A percentile compares a stretch with the other conserved stretches of the same genome.
These are phyloP conservation scores for Diphyllodes magnificus DNA, from an alignment of 2,113 vertebrate species.

Conservation along the genomic window DNA sequence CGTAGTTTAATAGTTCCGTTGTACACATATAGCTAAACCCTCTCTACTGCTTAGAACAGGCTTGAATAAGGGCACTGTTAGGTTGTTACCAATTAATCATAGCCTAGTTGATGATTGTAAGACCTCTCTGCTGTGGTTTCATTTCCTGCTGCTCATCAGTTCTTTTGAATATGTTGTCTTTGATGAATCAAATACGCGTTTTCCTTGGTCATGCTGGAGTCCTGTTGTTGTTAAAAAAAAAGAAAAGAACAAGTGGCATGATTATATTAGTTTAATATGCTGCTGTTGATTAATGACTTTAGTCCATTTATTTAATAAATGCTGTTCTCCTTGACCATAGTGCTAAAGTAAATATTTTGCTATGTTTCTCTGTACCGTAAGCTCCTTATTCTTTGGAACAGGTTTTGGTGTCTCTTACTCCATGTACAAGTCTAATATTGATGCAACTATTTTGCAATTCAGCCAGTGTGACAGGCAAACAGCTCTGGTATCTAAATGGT, in stretches of 20 bases:
- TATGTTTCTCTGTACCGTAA: not conserved
- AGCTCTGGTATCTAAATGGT: not conserved
- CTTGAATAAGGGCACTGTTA: not conserved
- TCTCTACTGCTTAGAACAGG: not conserved
- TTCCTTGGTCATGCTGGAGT: not conserved
- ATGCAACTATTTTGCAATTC: not conserved
- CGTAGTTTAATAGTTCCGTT: not conserved
- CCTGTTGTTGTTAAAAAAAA: not conserved
- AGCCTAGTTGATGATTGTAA: not conserved
- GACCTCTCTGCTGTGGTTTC: not conserved
- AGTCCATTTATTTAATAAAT: slow-evolving; percentile 13
- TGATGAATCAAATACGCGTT: not conserved
- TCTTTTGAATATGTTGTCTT: not conserved
- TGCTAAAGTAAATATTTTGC: slow-evolving; percentile 14
- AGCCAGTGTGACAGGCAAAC: not conserved
- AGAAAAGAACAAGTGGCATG: not conserved
- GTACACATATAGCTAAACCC: not conserved
- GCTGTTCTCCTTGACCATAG: not conserved
- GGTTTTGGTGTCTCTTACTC: not conserved
- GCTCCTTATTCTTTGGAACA: not conserved
- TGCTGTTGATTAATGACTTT: slow-evolving; percentile 10
- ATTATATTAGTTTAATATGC: not conserved
- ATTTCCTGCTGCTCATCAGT: not conserved
- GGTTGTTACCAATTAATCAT: not conserved
- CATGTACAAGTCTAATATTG: not conserved